These are phyloP conservation scores for Microcebus griseorufus DNA, from an alignment of 2,113 vertebrate genomes.

Conservation along the genomic window DNA sequence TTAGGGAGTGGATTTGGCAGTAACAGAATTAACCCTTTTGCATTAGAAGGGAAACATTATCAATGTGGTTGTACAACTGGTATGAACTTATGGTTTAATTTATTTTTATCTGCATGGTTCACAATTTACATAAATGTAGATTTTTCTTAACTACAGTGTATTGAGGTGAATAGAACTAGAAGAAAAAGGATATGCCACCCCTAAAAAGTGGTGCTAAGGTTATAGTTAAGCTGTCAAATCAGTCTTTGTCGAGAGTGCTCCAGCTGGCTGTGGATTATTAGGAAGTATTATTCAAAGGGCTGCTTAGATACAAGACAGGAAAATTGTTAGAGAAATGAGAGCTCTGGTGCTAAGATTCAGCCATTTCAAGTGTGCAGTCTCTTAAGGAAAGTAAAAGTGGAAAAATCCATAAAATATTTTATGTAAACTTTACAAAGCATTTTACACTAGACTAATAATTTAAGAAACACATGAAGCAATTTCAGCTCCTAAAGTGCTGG, in stretches of 20 bases:
- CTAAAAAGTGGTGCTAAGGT: background rate
- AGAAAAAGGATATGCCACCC: background rate
- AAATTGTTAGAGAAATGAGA: background rate
- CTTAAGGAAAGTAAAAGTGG: constrained; percentile 39
- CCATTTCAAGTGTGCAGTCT: background rate
- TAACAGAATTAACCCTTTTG: constrained; percentile 15
- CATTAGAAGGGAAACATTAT: constrained; percentile 10
- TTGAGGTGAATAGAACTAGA: background rate
- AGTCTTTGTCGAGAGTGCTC: background rate
- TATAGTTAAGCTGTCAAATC: background rate
- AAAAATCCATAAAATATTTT: background rate
- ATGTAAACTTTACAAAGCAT: constrained; percentile 62
- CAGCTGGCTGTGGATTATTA: background rate
- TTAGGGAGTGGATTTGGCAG: background rate
- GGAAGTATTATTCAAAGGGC: background rate
- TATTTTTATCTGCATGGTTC: constrained; percentile 9
- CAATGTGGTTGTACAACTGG: background rate
- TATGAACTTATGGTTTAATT: background rate
- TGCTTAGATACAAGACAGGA: background rate
- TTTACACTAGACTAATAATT: constrained; percentile 29
- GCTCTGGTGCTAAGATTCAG: background rate
- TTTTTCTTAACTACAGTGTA: background rate
- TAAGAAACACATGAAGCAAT: background rate
- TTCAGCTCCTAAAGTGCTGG: background rate
- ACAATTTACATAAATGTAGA: background rate